Conservation (phyloP, 1,140 invertebrate species). For the Pseudomyrmex pallidus region DNA sequence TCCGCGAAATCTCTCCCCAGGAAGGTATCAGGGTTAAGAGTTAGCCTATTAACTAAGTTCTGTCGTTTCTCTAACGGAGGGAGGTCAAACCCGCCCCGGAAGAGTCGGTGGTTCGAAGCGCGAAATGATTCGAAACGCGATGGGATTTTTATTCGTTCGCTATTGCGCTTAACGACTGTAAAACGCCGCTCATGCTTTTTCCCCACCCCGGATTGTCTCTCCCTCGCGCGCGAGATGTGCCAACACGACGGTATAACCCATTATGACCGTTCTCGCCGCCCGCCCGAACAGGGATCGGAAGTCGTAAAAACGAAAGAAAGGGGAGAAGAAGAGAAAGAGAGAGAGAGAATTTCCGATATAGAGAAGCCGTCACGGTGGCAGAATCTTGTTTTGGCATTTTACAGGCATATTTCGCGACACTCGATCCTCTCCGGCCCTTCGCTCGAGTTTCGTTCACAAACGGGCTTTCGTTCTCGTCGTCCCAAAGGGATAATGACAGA, state of each 20-base stretch:
- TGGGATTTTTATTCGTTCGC: slow-evolving; percentile 82
- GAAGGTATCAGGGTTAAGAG: slow-evolving; percentile 46
- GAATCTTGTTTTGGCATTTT: slow-evolving; percentile 70
- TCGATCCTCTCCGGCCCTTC: slow-evolving; percentile 27
- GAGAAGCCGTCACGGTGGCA: slow-evolving; percentile 40
- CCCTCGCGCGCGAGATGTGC: slow-evolving; percentile 57
- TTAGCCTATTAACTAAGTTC: slow-evolving; percentile 44
- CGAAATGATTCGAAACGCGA: slow-evolving; percentile 84
- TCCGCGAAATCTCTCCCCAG: slow-evolving; percentile 34
- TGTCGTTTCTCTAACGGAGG: neutral
- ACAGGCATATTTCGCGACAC: slow-evolving; percentile 62
- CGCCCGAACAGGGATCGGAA: slow-evolving; percentile 52
- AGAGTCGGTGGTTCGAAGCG: slow-evolving; percentile 1
- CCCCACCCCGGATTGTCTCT: slow-evolving; percentile 24
- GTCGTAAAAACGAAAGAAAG: slow-evolving; percentile 65
- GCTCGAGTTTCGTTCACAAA: slow-evolving; percentile 38
- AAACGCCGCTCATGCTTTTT: slow-evolving; percentile 74
- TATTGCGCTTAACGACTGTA: slow-evolving; percentile 84
- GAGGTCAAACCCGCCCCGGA: neutral
- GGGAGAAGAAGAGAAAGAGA: slow-evolving; percentile 8
- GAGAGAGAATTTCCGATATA: slow-evolving; percentile 12
- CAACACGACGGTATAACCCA: slow-evolving; percentile 63
- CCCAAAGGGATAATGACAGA: slow-evolving; percentile 81
- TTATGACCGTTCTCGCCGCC: slow-evolving; percentile 60
- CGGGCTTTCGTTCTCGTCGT: slow-evolving; percentile 33